Conservation (phyloP, 2,113 vertebrate species). For the Dromiciops gliroides region DNA sequence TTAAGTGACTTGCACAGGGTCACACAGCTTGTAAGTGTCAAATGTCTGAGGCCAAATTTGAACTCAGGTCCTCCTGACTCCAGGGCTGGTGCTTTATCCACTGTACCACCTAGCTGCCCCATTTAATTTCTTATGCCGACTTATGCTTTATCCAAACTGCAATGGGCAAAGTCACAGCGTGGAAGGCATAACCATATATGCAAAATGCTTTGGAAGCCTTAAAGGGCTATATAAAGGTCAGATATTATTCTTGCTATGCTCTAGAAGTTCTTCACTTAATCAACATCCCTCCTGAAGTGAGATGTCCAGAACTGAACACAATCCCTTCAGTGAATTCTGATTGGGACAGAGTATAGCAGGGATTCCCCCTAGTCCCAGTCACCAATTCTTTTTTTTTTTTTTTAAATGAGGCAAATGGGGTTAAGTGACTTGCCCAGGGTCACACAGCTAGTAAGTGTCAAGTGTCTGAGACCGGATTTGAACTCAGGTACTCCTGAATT, state of each 20-base stretch:
- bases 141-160: not conserved
- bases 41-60: no score
- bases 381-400: no score
- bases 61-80: no score
- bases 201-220: not conserved
- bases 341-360: not conserved
- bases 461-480: no score
- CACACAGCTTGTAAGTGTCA: no score
- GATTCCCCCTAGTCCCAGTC: not conserved
- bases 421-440: no score
- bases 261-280: not conserved
- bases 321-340: not conserved
- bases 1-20: no score
- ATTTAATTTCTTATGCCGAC: not conserved
- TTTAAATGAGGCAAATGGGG: no score
- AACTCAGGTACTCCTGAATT: no score
- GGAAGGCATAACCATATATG: not conserved
- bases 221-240: not conserved
- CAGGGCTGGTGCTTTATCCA: no score
- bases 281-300: not conserved
- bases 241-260: not conserved
- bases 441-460: no score
- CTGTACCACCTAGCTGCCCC: no score
- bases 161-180: not conserved
- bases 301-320: not conserved